Base-by-base conservation (phyloP, 2,113 vertebrate species). In the Oostethus manadensis region DNA sequence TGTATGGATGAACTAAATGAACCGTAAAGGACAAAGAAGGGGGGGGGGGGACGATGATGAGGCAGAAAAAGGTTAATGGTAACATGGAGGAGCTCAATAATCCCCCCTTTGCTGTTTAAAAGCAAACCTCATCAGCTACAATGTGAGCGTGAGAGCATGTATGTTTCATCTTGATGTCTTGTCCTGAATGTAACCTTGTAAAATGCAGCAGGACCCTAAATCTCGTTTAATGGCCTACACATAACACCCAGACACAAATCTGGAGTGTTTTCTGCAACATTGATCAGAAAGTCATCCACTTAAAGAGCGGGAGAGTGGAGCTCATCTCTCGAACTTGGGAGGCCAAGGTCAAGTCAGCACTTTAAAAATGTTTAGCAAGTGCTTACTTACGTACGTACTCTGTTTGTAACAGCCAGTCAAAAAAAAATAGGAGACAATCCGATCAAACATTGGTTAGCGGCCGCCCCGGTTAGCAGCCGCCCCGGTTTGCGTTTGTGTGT, bases 161-260 rank as follows among this genome's bases (percentile, higher is more conserved):
- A 48, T 66, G 38, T 23, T 16, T 22, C 17, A 60, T 64, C 9
- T 18, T 64, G 20, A 64, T 56, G 50, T 13, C 20, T 29, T 4
- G 53, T 43, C 44, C 51, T 60, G 20, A 60, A 60, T 44, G 56
- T 54, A 54, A 44, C 68, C 56, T 64, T 64, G 50, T 44, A 55
- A 59, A 64, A 54, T 23, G 54, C 15, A 47, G 56, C 15, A 23
- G 11, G 38, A 50, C 8, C 18, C 43, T 54, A 44, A 55, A 49
- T 64, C 33, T n/a, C 44, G 23, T 70, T 58, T 59, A 38, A 46
- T 40, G 4, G 0, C n/a, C 5, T 21, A 14, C 47, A 42, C 22
- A 26, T 13, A 40, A 10, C 26, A 47, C 21, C 21, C 18, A 22
- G 47, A 65, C 15, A 40, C 49, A 60, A 14, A 45, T 14, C 11